A percentile compares a stretch with the other conserved stretches of the same genome.
Evolutionary conservation across 2,888 invertebrate species (phyloP).

Genomic region (Gymnocheta viridis): DNA sequence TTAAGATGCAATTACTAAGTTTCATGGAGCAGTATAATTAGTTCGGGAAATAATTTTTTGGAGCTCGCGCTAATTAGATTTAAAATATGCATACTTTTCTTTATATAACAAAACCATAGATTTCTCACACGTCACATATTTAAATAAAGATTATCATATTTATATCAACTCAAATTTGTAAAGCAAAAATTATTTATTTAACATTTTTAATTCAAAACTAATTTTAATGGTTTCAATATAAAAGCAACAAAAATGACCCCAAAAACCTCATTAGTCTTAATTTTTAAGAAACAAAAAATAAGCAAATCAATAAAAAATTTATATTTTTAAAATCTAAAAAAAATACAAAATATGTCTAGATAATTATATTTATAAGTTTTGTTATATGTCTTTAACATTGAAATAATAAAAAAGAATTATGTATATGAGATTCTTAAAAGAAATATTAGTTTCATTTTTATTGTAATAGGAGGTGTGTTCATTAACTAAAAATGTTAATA

Average conservation of each 20-base stretch:
- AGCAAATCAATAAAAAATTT: slow-evolving; percentile 19
- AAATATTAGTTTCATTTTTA: slow-evolving; percentile 31
- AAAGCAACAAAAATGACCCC: slow-evolving; percentile 54
- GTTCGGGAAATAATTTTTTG: too few species aligned
- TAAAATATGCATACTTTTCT: too few species aligned
- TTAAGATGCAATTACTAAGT: too few species aligned
- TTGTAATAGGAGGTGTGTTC: not conserved
- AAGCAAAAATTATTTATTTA: slow-evolving; percentile 13
- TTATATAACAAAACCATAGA: too few species aligned
- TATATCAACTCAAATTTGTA: not conserved
- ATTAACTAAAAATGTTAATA: not conserved
- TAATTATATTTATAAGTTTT: slow-evolving; percentile 68
- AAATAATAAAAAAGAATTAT: slow-evolving; percentile 60
- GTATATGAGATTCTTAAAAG: slow-evolving; percentile 43
- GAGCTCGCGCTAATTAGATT: too few species aligned
- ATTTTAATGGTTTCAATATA: slow-evolving; percentile 66
- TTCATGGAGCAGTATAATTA: too few species aligned
- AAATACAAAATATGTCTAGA: slow-evolving; percentile 51
- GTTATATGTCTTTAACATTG: slow-evolving; percentile 68
- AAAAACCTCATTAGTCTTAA: slow-evolving; percentile 68
- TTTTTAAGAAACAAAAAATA: slow-evolving; percentile 46
- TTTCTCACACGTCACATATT: too few species aligned
- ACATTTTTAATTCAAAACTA: slow-evolving; percentile 34
- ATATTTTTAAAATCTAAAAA: slow-evolving; percentile 55
- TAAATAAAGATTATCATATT: not conserved